Base-by-base conservation (phyloP, 2,797 vertebrate species). In the Xiphorhynchus erythropygius region DNA sequence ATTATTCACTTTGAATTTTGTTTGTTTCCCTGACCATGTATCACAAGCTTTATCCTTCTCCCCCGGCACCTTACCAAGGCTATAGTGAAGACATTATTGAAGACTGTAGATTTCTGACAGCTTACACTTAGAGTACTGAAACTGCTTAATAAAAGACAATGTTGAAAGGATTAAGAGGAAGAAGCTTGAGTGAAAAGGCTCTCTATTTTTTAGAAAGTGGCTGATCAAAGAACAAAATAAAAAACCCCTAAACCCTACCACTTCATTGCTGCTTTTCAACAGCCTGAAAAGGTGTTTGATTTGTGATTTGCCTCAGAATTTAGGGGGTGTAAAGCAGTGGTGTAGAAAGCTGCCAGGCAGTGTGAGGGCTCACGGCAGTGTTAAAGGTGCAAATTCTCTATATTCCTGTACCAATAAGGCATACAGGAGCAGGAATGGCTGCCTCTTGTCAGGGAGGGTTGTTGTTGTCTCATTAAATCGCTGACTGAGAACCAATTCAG, bases 161-260 rank as follows among this genome's bases (percentile, higher is more conserved):
- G 5, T 21, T 18, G 17, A 59, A 55, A 16, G 19, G 28, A 49
- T 41, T 42, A 50, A 87, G 62, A 57, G n/a, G 33, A 25, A 32
- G 37, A 39, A 70, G 13, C 53, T 68, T 33, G 41, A 46, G 18
- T 78, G 35, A 19, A 50, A 75, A 59, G 17, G 24, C 12, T 25
- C 32, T 79, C 4, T 35, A 5, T 60, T 77, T 64, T 77, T 15
- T 49, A n/a, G 14, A 8, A 50, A 68, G 27, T 41, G 18, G 4
- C 23, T 25, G 11, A 39, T 84, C 42, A 63, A 74, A 76, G 41
- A 33, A 41, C 30, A 12, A 42, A n/a, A 17, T 32, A 39, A 39
- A 21, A 25, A 42, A n/a, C 9, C 2, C 23, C n/a, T 44, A 50
- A 37, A 2, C 3, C 5, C 8, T 11, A 17, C 37, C 1, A 2